phyloP scores from a whole-genome alignment of 1,140 invertebrate genomes.

The Eubasilissa regina region DNA sequence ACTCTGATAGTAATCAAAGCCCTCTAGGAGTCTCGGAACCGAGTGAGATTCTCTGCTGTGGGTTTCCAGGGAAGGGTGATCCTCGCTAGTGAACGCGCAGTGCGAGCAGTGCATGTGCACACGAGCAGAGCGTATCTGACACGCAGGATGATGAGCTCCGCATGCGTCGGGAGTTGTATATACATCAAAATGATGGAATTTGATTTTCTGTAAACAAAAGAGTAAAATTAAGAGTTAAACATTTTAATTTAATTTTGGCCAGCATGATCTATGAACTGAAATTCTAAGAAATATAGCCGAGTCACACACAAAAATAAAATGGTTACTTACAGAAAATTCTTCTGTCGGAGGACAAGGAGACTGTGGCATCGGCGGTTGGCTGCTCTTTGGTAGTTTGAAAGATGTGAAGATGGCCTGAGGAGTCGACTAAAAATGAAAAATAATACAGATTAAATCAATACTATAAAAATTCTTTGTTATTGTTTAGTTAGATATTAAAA shows the following conservation, averaged over 20 bases:
- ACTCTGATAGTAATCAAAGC: conserved; percentile 67
- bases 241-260: too few relatives aligned
- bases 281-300: too few relatives aligned
- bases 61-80: conserved; percentile 67
- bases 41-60: conserved; percentile 70
- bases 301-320: conserved; percentile 12
- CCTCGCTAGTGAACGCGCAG: conserved; percentile 67
- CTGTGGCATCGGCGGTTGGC: conserved; percentile 70
- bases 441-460: too few relatives aligned
- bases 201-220: conserved; percentile 66
- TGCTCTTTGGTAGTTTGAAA: conserved; percentile 89
- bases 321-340: conserved; percentile 68
- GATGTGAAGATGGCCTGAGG: conserved; percentile 95
- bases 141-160: conserved; percentile 65
- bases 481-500: too few relatives aligned
- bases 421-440: conserved; percentile 70
- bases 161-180: conserved; percentile 68
- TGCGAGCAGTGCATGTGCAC: conserved; percentile 68
- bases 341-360: conserved; percentile 71
- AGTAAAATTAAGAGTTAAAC: too few relatives aligned
- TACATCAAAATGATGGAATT: conserved; percentile 71
- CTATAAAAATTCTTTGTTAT: too few relatives aligned
- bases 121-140: conserved; percentile 65
- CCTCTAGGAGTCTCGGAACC: conserved; percentile 66
- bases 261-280: too few relatives aligned